Evolutionary conservation across 2,888 invertebrate species (phyloP).

Genomic region (Heterodera filipjevi): DNA sequence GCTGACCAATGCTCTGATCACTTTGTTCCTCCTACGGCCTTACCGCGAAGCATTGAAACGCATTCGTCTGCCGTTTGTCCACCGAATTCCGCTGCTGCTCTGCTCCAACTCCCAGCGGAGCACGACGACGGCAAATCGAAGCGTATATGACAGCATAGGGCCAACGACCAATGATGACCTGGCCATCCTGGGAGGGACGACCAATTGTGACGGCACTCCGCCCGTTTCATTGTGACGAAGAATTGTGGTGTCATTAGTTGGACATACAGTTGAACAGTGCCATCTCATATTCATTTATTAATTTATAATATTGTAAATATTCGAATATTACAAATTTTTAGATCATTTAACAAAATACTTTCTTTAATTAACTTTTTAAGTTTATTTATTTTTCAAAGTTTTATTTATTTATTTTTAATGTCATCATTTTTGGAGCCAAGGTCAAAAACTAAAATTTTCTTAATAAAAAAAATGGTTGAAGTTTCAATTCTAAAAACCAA

Average conservation of each 20-base stretch:
- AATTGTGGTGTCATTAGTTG: too few relatives aligned
- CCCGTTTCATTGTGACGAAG: background rate
- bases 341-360: too few relatives aligned
- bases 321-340: too few relatives aligned
- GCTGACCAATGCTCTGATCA: constrained; percentile 51
- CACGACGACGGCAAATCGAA: constrained; percentile 1
- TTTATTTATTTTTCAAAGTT: too few relatives aligned
- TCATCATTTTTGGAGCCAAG: too few relatives aligned
- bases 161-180: background rate
- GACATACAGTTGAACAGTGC: background rate
- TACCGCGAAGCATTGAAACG: constrained; percentile 45
- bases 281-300: background rate
- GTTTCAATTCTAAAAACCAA: too few relatives aligned
- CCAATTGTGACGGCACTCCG: constrained; percentile 3
- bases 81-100: background rate
- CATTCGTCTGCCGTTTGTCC: background rate
- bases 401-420: too few relatives aligned
- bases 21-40: constrained; percentile 47
- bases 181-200: background rate
- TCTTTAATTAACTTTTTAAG: too few relatives aligned
- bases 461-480: too few relatives aligned
- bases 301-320: background rate
- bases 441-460: too few relatives aligned
- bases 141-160: background rate
- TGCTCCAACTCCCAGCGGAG: constrained; percentile 3